Base-by-base conservation (phyloP, 2,888 invertebrate species). In the Brachylomia viminalis region DNA sequence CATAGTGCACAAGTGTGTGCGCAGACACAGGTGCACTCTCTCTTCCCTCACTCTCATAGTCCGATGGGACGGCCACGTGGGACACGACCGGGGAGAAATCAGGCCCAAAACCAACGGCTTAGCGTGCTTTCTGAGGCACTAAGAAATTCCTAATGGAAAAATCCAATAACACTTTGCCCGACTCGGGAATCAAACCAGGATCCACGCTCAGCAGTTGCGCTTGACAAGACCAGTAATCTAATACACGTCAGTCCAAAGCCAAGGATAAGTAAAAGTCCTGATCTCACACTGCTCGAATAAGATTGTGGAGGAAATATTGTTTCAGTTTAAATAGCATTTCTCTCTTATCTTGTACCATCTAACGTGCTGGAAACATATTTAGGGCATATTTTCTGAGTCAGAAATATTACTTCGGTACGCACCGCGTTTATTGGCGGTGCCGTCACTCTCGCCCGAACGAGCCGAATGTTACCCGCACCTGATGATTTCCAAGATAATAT, bases 381-480 rank as follows among this genome's bases (percentile, higher is more conserved):
- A 90, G 88, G 83, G 83, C 90, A 82, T 85, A 85, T 82, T 88
- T 90, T 88, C 90, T 87, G 83, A 61, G 58, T 80, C 80, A 85
- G 87, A 90, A 87, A 87, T 90, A 89, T 88, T 89, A 86, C 84
- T 83, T 82, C 75, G 77, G 83, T 88, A 84, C 83, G 67, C 86
- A 79, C 69, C 74, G 73, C 68, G 86, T 82, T 86, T 88, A 88
- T 88, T 86, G 86, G 85, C 62, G 75, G 81, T 81, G 79, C 82
- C 42, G 85, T 75, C 79, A 75, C 75, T 75, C 77, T 75, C 61
- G 42, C 42, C 65, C 45, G 33, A 83, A 77, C 42, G 45, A 69
- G 47, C 65, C 15, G 59, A 66, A 23, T 61, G 49, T 54, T 56
- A 33, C 38, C 8, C 58, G 4, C 69, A 72, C 66, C 75, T 71